A percentile compares a stretch with the other conserved stretches of the same genome.
Conservation (phyloP, 2,888 invertebrate species). For the Venusia cambrica region DNA sequence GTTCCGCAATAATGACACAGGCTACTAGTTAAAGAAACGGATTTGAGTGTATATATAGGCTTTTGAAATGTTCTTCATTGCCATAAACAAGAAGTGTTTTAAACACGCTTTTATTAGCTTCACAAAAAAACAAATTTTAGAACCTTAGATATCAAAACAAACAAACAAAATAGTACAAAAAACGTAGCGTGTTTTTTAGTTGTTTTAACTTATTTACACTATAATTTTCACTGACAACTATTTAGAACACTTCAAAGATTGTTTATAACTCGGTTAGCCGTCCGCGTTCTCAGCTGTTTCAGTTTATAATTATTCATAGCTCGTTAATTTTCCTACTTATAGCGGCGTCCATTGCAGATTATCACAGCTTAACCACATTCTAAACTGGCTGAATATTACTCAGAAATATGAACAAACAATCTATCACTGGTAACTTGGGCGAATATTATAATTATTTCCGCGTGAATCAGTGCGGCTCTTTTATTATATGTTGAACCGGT, state of each 20-base stretch:
- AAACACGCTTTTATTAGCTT: too few species aligned
- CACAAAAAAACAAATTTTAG: too few species aligned
- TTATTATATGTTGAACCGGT: slow-evolving; percentile 57
- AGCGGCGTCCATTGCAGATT: slow-evolving; percentile 33
- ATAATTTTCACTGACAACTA: too few species aligned
- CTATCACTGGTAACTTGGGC: slow-evolving; percentile 31
- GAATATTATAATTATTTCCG: slow-evolving; percentile 55
- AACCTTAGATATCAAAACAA: too few species aligned
- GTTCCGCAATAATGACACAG: slow-evolving; percentile 13
- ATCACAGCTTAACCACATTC: slow-evolving; percentile 52
- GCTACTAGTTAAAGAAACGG: slow-evolving; percentile 1
- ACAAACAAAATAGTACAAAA: too few species aligned
- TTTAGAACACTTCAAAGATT: slow-evolving; percentile 24
- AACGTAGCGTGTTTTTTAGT: too few species aligned
- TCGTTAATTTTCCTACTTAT: slow-evolving; percentile 35
- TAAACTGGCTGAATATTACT: slow-evolving; percentile 33
- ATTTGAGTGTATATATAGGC: too few species aligned
- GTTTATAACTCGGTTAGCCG: slow-evolving; percentile 19
- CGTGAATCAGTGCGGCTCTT: slow-evolving; percentile 57
- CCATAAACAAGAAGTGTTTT: too few species aligned
- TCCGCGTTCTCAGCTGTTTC: slow-evolving; percentile 33
- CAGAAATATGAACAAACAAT: slow-evolving; percentile 61
- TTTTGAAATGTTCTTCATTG: too few species aligned
- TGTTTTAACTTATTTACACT: too few species aligned
- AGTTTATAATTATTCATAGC: slow-evolving; percentile 34